Evolutionary conservation across 2,797 vertebrate species (phyloP).

Genomic region (Rousettus madagascariensis): DNA sequence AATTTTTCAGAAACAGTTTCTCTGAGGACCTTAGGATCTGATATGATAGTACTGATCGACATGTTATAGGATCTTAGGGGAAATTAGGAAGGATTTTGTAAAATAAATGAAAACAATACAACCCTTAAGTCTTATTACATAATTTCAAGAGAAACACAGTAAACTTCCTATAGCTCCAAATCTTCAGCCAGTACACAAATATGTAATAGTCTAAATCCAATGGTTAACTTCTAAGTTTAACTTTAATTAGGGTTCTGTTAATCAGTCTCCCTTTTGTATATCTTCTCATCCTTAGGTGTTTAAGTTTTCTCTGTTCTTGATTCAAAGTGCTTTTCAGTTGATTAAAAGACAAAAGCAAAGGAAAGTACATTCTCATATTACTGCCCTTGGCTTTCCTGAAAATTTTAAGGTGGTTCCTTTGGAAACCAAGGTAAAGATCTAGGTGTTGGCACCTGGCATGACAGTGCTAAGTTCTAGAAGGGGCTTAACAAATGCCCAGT

Average conservation of each 20-base stretch:
- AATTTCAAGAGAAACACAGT: constrained; percentile 24
- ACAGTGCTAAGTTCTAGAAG: neutral
- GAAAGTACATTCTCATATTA: neutral
- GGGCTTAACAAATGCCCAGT: neutral
- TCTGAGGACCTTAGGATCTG: neutral
- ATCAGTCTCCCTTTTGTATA: constrained; percentile 48
- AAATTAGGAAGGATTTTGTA: neutral
- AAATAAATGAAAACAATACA: neutral
- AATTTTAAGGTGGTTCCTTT: neutral
- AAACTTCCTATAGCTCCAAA: neutral
- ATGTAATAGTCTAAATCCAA: neutral
- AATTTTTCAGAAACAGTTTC: neutral
- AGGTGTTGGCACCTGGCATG: neutral
- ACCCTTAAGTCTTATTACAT: neutral
- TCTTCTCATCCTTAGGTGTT: constrained; percentile 11
- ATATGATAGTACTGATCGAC: neutral
- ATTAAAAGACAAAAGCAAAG: neutral
- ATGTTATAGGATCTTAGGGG: neutral
- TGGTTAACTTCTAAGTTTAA: constrained; percentile 54
- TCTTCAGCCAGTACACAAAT: neutral
- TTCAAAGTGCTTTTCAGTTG: constrained; percentile 10
- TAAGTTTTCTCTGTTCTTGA: constrained; percentile 23
- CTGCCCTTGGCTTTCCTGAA: neutral
- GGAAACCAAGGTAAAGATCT: neutral
- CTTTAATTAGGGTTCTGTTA: constrained; percentile 30